Evolutionary conservation across 2,888 invertebrate species (phyloP), one percentile per base, ranked within the genome.

Genomic region (Parnassius apollo): DNA sequence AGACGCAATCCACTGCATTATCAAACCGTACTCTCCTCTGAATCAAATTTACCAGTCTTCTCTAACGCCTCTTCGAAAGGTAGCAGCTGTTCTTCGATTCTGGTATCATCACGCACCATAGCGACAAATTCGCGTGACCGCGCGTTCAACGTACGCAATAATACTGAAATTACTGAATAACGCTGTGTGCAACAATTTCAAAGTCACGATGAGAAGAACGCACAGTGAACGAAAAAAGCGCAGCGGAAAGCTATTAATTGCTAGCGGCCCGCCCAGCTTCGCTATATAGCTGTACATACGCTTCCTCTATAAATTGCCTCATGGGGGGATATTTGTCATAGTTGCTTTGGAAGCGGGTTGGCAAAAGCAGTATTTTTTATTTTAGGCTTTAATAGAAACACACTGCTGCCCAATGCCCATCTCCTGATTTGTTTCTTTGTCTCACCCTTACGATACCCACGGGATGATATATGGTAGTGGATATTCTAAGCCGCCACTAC

Each of bases 11-110:
- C 35, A 35, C 35, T n/a, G 8, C 12, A 52, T 9, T 45, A 45
- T 22, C 0, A 42, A 4, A 44, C 54, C 2, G 11, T n/a, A 18
- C 7, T 55, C 44, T 55, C 4, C 2, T 59, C 59, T 10, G 7
- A 13, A 25, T 9, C 9, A 44, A 57, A 58, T 10, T 64, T 79
- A 88, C 88, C 88, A 65, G 88, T 86, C 67, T 75, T 81, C 42
- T 86, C 81, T 61, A 88, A 73, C 0, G 88, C 85, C 54, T 86
- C 87, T 55, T 88, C 88, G 61, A 88, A 87, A 2, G 83, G 75
- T 42, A 77, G 77, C 45, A 77, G 77, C 0, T 75, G 69, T 2
- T 65, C 69, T 9, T 69, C 73, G 7, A 67, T 71, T 62, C 66
- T 71, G 45, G 54, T 12, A 13, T 62, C 62, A 57, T 65, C 63